Percentiles rank a stretch among this genome's conserved stretches.
These are phyloP conservation scores for Sclerodermus sp. DNA, from an alignment of 2,888 invertebrate genomes.

Conservation along the genomic window DNA sequence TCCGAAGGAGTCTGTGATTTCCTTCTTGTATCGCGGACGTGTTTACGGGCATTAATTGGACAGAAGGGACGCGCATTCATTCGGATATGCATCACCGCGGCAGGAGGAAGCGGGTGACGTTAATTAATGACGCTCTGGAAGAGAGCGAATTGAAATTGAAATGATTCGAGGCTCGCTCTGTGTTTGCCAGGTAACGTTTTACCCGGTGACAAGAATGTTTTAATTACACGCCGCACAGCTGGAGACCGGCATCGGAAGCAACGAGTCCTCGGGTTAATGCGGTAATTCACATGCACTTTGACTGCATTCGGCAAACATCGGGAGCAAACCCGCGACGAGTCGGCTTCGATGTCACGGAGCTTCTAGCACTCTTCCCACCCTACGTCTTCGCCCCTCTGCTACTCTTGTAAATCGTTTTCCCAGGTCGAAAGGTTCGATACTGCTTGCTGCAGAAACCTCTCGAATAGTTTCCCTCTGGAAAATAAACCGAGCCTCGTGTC, in stretches of 20 bases:
- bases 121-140: conserved; percentile 27
- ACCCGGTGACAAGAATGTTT: conserved; percentile 43
- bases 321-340: conserved; percentile 45
- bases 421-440: conserved; percentile 25
- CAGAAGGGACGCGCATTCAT: no score
- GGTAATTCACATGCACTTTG: conserved; percentile 55
- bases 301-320: conserved; percentile 47
- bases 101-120: conserved; percentile 1
- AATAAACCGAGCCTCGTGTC: conserved; percentile 3
- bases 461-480: conserved; percentile 5
- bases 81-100: no score
- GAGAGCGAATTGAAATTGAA: conserved; percentile 32
- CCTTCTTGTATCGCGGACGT: no score
- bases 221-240: conserved; percentile 34
- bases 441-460: neutral
- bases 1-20: no score
- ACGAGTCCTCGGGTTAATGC: conserved; percentile 44
- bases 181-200: conserved; percentile 31
- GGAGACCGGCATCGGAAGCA: conserved; percentile 19
- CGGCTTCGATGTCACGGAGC: conserved; percentile 35
- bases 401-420: conserved; percentile 22
- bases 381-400: neutral
- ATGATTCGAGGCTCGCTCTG: conserved; percentile 28
- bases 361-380: conserved; percentile 8
- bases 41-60: no score